These are phyloP conservation scores for Notiomystis cincta DNA, from an alignment of 2,113 vertebrate species.

Conservation along the genomic window DNA sequence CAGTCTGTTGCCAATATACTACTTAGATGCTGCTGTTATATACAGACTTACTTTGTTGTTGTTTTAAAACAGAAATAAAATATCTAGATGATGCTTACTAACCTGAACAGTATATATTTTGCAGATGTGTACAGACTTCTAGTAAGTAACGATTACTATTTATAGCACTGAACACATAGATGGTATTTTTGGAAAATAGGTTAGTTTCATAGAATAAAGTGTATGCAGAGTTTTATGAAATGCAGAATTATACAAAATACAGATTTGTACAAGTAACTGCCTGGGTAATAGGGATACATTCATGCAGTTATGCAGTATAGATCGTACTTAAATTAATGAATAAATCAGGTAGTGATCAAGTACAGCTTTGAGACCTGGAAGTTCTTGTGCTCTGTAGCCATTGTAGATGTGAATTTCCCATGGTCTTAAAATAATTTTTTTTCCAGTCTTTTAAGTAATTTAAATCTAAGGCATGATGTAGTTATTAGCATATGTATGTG, in stretches of 20 bases:
- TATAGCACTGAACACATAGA: neutral
- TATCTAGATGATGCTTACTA: neutral
- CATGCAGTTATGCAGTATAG: fast-evolving
- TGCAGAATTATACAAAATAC: neutral
- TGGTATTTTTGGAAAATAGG: neutral
- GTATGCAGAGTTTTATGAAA: neutral
- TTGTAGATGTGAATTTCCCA: neutral
- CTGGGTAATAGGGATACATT: neutral
- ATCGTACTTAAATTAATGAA: neutral
- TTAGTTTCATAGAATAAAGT: neutral
- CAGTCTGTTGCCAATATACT: fast-evolving
- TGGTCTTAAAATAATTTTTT: neutral
- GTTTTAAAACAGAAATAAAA: neutral
- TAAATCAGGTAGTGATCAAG: neutral
- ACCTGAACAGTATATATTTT: neutral
- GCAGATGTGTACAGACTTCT: neutral
- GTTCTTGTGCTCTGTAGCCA: neutral
- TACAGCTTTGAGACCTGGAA: neutral
- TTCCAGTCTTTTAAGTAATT: neutral
- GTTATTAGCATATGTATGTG: neutral
- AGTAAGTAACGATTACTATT: neutral
- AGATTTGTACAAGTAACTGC: neutral
- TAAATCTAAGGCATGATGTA: neutral
- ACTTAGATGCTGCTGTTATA: neutral
- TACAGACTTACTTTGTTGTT: neutral